Evolutionary conservation across 2,888 invertebrate genomes (phyloP), one percentile per base, ranked within the genome.

Genomic region (Oligia latruncula): DNA sequence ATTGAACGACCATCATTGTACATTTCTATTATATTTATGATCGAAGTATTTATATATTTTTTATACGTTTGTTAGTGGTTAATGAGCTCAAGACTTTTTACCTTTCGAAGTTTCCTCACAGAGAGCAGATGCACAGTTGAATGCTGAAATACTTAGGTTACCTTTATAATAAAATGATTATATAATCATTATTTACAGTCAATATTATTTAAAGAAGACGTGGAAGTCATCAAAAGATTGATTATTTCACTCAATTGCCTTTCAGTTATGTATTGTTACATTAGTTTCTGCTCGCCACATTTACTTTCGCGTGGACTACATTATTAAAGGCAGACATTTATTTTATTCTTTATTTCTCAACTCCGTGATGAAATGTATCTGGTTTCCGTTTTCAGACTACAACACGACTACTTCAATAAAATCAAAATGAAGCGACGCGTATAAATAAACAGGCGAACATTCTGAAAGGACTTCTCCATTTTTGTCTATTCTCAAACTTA

Each of bases 371-470:
- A 73, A 75, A 87, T 71, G 52, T 65, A 62, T 74, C 60, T 87
- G 64, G 74, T 84, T 74, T 76, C 74, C 74, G 84, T 66, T 86
- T 78, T 74, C 65, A 58, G 43, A 77, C 55, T 55, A 70, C 70
- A 76, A 46, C 49, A 65, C 58, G 74, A 68, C 71, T 52, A 74
- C 67, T 87, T 83, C 84, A 86, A 84, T 78, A 74, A 87, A 73
- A 84, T 77, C 70, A 67, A 74, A 87, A 87, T 72, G 67, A 75
- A 75, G 64, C 74, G 82, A 77, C 77, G 76, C 65, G 74, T 82
- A 82, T 77, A 82, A 79, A 88, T 87, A 87, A 73, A 84, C 80
- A 52, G 35, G 23, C 55, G 65, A 68, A 60, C 67, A 72, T 49
- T 79, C 84, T 70, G 72, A 66, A 73, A 83, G 35, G 74, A 78